phyloP scores from a whole-genome alignment of 1,140 invertebrate species.

The Phymastichus coffea region DNA sequence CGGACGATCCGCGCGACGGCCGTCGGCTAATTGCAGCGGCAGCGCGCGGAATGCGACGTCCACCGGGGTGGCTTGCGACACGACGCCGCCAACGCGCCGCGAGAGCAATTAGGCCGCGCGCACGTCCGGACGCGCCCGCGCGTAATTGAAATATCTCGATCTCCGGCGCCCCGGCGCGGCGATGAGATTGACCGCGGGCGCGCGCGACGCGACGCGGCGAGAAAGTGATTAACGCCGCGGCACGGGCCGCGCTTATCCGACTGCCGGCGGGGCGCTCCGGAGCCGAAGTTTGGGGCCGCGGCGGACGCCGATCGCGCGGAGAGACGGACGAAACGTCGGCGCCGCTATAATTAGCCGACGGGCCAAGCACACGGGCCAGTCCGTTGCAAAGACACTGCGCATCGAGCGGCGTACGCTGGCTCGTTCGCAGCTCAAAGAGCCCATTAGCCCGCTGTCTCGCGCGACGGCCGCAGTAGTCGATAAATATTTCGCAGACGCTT shows the following conservation, averaged over 20 bases:
- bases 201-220: background rate
- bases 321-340: too few species aligned
- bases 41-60: background rate
- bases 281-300: background rate
- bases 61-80: too few species aligned
- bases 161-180: too few species aligned
- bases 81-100: too few species aligned
- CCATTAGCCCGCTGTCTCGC: background rate
- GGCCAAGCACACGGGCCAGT: too few species aligned
- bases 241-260: too few species aligned
- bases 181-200: too few species aligned
- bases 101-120: slow-evolving; percentile 14
- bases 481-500: slow-evolving; percentile 16
- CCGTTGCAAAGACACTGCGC: too few species aligned
- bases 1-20: background rate
- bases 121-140: background rate
- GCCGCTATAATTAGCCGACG: too few species aligned
- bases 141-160: slow-evolving; percentile 22
- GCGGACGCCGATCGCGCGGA: too few species aligned
- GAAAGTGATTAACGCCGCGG: background rate
- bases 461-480: background rate
- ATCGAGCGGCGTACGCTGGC: too few species aligned
- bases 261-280: background rate
- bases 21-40: background rate
- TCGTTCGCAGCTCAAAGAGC: background rate